Evolutionary conservation across 2,888 invertebrate species (phyloP), one percentile per base, ranked within the genome.

Genomic region (Therioaphis trifolii): DNA sequence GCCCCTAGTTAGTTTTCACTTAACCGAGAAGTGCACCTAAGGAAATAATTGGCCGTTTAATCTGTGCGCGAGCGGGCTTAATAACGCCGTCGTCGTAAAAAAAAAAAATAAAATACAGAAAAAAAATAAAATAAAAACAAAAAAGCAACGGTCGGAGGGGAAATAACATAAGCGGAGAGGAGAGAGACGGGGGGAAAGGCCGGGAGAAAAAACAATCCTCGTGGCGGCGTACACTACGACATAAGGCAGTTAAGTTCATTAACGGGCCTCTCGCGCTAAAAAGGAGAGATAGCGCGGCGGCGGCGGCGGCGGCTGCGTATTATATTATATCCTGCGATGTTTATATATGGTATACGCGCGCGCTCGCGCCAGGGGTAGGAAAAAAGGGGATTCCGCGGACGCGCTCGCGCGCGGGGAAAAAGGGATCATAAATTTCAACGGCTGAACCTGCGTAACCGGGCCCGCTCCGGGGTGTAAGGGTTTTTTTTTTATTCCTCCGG

Each of bases 31-130:
- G 71, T 24, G 61, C 80, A 80, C 80, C 80, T 80, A 80, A 80
- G 71, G 80, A 74, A 82, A 82, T 82, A 82, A 82, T 82, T 82
- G 82, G 82, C 74, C 82, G 82, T 82, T 82, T 82, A 82, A 82
- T 82, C 80, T 74, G 82, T 63, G 72, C 61, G 72, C 11, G 72
- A 46, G 72, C 11, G 63, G 74, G 72, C 82, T 82, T 74, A 80
- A 77, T 74, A 82, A 49, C 61, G 77, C 43, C 11, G 58, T 58
- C 43, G 61, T 61, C 55, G 55, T 69, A 43, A 43, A 55, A 58
- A 15, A 71, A 77, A 29, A 46, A 40, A 35, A 72, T 14, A 75
- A 55, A n/a, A n/a, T n/a, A n/a, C n/a, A n/a, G n/a, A 58, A 58
- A 40, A 29, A n/a, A 72, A 11, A 5, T 3, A 72, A 58, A 71